Evolutionary conservation across 2,797 vertebrate genomes (phyloP).

Genomic region (Falco columbarius): DNA sequence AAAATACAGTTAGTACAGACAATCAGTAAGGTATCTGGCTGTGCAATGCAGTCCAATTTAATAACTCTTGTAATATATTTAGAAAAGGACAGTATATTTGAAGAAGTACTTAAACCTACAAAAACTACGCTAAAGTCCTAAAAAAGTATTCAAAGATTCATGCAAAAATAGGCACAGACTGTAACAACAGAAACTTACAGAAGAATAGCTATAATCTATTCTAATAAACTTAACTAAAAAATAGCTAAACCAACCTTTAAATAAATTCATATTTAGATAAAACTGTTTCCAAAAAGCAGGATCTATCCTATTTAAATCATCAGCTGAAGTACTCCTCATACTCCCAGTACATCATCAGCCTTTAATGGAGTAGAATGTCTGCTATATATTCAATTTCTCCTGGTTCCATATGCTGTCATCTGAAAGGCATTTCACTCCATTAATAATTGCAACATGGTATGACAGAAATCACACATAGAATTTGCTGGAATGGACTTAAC

Average conservation of each 20-base stretch:
- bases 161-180: background rate
- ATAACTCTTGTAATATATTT: background rate
- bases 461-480: background rate
- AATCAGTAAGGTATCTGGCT: background rate
- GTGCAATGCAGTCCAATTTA: background rate
- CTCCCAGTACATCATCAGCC: background rate
- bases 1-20: background rate
- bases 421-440: background rate
- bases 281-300: background rate
- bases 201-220: background rate
- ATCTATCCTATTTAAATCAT: background rate
- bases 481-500: background rate
- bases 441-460: background rate
- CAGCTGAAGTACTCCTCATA: background rate
- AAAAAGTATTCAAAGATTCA: background rate
- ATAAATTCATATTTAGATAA: background rate
- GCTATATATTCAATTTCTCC: background rate
- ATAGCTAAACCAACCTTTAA: background rate
- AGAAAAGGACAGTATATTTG: background rate
- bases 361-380: background rate
- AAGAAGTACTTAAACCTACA: background rate
- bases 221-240: background rate
- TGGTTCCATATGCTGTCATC: background rate
- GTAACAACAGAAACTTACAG: background rate
- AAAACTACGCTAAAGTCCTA: background rate